phyloP scores from a whole-genome alignment of 2,113 vertebrate species.

The Lamprologus callipterus region DNA sequence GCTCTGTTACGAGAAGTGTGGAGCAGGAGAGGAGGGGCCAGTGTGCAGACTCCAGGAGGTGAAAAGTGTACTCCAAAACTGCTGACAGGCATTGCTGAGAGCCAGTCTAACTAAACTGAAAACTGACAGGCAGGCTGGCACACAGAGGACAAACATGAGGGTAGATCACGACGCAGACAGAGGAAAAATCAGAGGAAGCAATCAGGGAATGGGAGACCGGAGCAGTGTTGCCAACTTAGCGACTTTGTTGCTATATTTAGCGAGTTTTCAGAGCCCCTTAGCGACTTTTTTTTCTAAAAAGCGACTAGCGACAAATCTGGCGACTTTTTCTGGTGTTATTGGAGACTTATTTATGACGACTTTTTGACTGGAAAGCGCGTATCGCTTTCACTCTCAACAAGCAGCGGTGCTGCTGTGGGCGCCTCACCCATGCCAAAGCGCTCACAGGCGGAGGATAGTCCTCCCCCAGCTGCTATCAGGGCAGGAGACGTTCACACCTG shows the following conservation, averaged over 20 bases:
- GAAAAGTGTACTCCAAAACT: not conserved
- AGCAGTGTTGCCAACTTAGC: not conserved
- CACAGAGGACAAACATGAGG: not conserved
- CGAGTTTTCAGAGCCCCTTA: accelerated
- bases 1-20: not conserved
- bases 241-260: no score
- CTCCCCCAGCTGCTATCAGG: no score
- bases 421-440: accelerated
- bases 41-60: accelerated
- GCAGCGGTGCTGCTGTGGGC: no score
- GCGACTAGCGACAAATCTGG: no score
- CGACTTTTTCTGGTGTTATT: no score
- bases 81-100: not conserved
- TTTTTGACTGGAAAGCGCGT: no score
- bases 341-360: no score
- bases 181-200: accelerated
- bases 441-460: accelerated
- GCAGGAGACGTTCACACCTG: no score
- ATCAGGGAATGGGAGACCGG: not conserved
- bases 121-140: not conserved
- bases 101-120: not conserved
- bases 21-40: not conserved
- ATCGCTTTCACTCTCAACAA: accelerated
- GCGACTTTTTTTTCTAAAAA: no score
- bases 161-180: not conserved